A percentile compares a stretch with the other conserved stretches of the same genome.
These are phyloP conservation scores for Magallana nippona DNA, from an alignment of 2,888 invertebrate species.

Conservation along the genomic window DNA sequence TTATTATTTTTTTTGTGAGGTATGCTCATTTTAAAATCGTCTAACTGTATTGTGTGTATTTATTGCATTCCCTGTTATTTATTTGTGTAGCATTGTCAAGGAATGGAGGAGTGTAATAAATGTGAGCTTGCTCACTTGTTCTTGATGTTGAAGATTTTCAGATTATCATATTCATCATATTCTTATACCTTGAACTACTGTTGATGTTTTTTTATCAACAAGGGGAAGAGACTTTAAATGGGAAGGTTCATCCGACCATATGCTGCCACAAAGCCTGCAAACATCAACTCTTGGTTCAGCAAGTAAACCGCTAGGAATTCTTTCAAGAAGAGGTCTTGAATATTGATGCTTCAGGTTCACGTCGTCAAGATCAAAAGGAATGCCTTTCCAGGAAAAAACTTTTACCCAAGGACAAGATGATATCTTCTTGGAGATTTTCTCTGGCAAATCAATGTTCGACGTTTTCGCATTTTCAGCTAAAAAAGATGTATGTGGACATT, in stretches of 20 bases:
- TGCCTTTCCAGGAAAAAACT: background rate
- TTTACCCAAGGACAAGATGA: background rate
- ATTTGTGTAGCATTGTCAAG: too few species aligned
- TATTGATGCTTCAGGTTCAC: background rate
- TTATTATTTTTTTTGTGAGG: too few species aligned
- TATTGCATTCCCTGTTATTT: too few species aligned
- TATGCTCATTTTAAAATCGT: too few species aligned
- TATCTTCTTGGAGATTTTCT: background rate
- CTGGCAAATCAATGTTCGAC: background rate
- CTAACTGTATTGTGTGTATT: too few species aligned
- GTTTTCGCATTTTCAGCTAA: background rate
- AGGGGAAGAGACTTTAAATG: background rate
- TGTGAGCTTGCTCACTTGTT: too few species aligned
- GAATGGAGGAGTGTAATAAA: too few species aligned
- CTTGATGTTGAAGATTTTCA: too few species aligned
- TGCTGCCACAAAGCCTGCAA: background rate
- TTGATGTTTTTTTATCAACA: background rate
- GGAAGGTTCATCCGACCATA: background rate
- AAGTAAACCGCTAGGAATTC: background rate
- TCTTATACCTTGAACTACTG: background rate
- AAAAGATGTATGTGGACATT: background rate
- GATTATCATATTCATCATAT: background rate
- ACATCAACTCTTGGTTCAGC: background rate
- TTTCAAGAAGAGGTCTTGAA: background rate
- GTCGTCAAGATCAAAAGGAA: background rate